Percentiles rank a stretch among this genome's conserved stretches.
These are phyloP conservation scores for Phalera bucephala DNA, from an alignment of 2,888 invertebrate species.

Conservation along the genomic window DNA sequence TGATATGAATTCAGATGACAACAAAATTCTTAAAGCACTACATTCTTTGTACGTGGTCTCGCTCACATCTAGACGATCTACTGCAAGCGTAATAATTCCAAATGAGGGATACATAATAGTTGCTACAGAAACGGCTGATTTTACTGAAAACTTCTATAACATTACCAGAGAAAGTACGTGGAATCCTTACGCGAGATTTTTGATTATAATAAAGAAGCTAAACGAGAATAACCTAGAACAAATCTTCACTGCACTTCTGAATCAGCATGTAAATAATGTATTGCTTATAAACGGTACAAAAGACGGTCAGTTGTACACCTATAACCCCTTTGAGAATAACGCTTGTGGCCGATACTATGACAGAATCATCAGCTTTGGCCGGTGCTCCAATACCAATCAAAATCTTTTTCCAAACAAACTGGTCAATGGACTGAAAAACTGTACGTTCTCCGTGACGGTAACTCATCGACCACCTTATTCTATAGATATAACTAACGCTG, in stretches of 20 bases:
- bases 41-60: slow-evolving; percentile 12
- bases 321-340: slow-evolving; percentile 56
- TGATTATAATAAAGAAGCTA: slow-evolving; percentile 38
- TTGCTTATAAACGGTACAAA: slow-evolving; percentile 40
- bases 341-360: slow-evolving; percentile 54
- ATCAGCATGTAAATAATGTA: slow-evolving; percentile 37
- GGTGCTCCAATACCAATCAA: slow-evolving; percentile 29
- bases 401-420: slow-evolving; percentile 43
- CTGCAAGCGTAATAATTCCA: background rate
- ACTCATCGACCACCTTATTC: slow-evolving; percentile 23
- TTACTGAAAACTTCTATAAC: slow-evolving; percentile 19
- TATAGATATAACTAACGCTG: slow-evolving; percentile 4
- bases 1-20: slow-evolving; percentile 12
- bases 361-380: slow-evolving; percentile 43
- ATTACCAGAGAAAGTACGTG: slow-evolving; percentile 38
- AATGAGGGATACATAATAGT: slow-evolving; percentile 38
- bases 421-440: slow-evolving; percentile 45
- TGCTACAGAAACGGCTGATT: slow-evolving; percentile 20
- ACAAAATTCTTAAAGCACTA: slow-evolving; percentile 19
- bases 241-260: slow-evolving; percentile 46
- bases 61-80: slow-evolving; percentile 2
- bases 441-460: slow-evolving; percentile 42
- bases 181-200: slow-evolving; percentile 46
- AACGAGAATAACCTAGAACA: slow-evolving; percentile 17
- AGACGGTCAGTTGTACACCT: slow-evolving; percentile 45